phyloP scores from a whole-genome alignment of 2,888 invertebrate species.

The Tenthredo amoena region DNA sequence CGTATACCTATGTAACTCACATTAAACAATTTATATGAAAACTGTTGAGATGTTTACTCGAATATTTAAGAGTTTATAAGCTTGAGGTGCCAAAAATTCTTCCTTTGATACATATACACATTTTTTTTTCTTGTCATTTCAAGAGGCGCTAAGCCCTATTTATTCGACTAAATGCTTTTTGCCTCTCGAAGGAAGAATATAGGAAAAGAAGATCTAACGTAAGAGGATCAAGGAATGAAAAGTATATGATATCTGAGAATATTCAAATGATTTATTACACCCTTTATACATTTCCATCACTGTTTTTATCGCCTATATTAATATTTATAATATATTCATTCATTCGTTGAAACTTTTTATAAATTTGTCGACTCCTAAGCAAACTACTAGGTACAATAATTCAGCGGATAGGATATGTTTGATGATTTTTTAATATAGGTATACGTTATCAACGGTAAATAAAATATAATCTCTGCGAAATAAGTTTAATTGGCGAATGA shows the following conservation, averaged over 20 bases:
- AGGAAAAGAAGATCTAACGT: neutral
- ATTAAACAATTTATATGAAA: neutral
- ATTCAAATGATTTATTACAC: constrained; percentile 50
- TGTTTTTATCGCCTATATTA: neutral
- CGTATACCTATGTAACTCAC: neutral
- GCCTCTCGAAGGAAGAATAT: neutral
- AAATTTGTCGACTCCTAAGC: neutral
- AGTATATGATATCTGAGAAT: constrained; percentile 29
- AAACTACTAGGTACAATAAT: neutral
- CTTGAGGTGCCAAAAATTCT: neutral
- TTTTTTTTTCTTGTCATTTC: neutral
- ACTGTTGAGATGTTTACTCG: neutral
- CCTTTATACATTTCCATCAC: constrained; percentile 21
- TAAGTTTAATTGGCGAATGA: neutral
- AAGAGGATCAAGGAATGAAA: neutral
- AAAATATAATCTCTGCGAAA: neutral
- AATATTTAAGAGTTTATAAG: neutral
- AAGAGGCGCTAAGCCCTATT: neutral
- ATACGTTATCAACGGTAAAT: neutral
- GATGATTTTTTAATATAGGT: neutral
- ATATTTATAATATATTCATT: neutral
- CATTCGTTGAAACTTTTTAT: constrained; percentile 15
- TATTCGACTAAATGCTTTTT: no score
- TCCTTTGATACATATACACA: neutral
- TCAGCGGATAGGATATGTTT: neutral